Base-by-base conservation (phyloP, 2,113 vertebrate species). In the Zapornia atra region DNA sequence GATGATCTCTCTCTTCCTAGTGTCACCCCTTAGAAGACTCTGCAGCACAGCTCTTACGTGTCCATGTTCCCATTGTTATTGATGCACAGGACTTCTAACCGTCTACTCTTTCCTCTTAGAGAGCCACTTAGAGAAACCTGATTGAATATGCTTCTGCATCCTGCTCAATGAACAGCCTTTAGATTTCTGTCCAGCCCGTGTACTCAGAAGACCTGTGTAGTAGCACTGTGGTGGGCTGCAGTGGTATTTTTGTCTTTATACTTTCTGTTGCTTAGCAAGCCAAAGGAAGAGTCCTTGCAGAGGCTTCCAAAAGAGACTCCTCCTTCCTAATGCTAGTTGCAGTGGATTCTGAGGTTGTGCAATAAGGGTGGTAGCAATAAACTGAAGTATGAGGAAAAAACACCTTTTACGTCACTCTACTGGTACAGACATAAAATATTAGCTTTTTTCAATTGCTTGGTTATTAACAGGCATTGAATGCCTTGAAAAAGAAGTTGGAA, bases 71-170 rank as follows among this genome's bases (percentile, higher is more conserved):
- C 36, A 5, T 33, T 44, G 20, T 3, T 14, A 12, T 20, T 68
- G 21, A 28, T 0, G 8, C 22, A 28, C 1, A 22, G 15, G 20
- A 28, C 29, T 65, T 51, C 3, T 5, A 65, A 70, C 3, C 54
- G n/a, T 10, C 31, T 51, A 17, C 10, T 66, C 66, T 12, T 31
- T 38, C 31, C 44, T 48, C 31, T 38, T 71, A 12, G 7, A 36
- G 46, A 89, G 20, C 19, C 38, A 15, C 13, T 38, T 17, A 10
- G 8, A 26, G n/a, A 69, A 59, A 26, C 2, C 4, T 1, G 24
- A 31, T 33, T 31, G 22, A 16, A 21, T 6, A 0, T 11, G 7
- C 20, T 8, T 9, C 16, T 4, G 6, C 2, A 34, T 26, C 17
- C 36, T 26, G 63, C 42, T 56, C n/a, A 28, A 2, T 1, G 12